These are phyloP conservation scores for Tipula vernalis DNA, from an alignment of 2,888 invertebrate genomes.

Conservation along the genomic window DNA sequence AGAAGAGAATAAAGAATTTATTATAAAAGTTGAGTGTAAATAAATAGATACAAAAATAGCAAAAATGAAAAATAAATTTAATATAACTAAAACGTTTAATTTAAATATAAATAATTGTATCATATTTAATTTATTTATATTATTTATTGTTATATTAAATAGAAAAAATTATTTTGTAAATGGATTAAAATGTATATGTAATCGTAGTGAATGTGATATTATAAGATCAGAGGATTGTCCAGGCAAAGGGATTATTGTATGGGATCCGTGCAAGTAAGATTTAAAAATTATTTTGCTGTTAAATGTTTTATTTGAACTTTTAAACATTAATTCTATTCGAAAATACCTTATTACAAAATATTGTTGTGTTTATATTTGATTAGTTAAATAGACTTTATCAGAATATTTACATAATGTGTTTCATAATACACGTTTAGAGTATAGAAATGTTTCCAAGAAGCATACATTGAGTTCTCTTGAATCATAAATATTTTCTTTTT, in stretches of 20 bases:
- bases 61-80: slow-evolving; percentile 6
- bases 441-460: no score
- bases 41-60: background rate
- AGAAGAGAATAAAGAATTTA: background rate
- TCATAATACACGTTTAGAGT: no score
- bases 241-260: slow-evolving; percentile 67
- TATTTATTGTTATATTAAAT: background rate
- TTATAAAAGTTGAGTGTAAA: background rate
- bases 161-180: background rate
- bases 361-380: no score
- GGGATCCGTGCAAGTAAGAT: slow-evolving; percentile 79
- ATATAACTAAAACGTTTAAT: slow-evolving; percentile 7
- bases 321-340: no score
- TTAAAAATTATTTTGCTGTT: background rate
- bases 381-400: no score
- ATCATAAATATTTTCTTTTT: no score
- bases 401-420: no score
- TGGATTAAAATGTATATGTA: slow-evolving; percentile 72
- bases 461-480: no score
- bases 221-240: slow-evolving; percentile 73
- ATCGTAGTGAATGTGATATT: slow-evolving; percentile 71
- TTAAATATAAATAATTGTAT: slow-evolving; percentile 5
- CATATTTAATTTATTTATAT: slow-evolving; percentile 5
- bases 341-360: no score
- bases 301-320: no score